Evolutionary conservation across 1,140 invertebrate genomes (phyloP).

Genomic region (Pomacea maculata): DNA sequence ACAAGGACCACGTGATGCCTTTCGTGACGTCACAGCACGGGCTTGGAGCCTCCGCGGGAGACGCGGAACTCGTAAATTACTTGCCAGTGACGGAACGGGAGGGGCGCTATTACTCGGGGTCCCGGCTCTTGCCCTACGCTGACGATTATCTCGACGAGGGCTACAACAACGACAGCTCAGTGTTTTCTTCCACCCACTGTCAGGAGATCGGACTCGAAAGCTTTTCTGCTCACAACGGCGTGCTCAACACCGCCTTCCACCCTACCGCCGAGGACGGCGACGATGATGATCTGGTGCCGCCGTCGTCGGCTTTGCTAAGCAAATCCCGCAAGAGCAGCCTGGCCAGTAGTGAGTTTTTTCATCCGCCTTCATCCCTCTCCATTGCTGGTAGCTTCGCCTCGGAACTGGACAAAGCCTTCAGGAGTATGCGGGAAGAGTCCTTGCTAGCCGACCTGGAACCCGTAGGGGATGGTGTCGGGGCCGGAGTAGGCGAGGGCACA

Average conservation of each 20-base stretch:
- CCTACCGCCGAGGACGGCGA: not conserved
- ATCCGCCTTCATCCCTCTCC: slow-evolving; percentile 31
- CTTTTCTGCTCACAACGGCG: slow-evolving; percentile 2
- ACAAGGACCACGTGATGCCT: slow-evolving; percentile 33
- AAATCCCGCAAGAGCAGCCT: slow-evolving; percentile 26
- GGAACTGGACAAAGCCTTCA: slow-evolving; percentile 36
- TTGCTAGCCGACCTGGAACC: not conserved
- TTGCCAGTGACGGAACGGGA: too few species aligned
- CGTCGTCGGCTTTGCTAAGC: not conserved
- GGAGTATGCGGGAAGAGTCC: slow-evolving; percentile 15
- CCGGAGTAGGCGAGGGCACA: not conserved
- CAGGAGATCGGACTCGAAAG: slow-evolving; percentile 9
- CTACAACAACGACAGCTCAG: too few species aligned
- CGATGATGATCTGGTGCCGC: not conserved
- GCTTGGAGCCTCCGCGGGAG: slow-evolving; percentile 8
- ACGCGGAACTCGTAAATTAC: not conserved
- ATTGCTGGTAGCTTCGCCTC: slow-evolving; percentile 37
- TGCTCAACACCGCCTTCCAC: slow-evolving; percentile 13
- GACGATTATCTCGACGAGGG: too few species aligned
- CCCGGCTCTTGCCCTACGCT: too few species aligned
- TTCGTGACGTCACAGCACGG: slow-evolving; percentile 35
- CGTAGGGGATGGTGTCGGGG: not conserved
- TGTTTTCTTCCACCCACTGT: not conserved
- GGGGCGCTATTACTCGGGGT: too few species aligned
- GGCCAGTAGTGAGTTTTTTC: slow-evolving; percentile 33